Base-by-base conservation (phyloP, 2,113 vertebrate genomes). In the Marcusenius ussheri region DNA sequence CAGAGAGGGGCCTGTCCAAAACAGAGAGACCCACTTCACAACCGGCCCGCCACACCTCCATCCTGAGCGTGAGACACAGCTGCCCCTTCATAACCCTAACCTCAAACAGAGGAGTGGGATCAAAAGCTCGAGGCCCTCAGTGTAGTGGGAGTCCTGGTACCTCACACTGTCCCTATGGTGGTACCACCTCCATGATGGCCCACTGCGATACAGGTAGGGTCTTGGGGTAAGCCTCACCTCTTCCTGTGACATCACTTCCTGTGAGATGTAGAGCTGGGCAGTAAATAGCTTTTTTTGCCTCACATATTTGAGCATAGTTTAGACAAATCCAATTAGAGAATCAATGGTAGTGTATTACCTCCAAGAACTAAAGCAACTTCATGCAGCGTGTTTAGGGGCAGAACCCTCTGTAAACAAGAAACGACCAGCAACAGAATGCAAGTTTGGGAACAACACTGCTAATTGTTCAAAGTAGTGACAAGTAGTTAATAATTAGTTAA, bases 161-260 rank as follows among this genome's bases (percentile, higher is more conserved):
- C 62, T 70, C n/a, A 70, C n/a, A 11, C 62, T 66, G 24, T 70
- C 62, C 62, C 62, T 31, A 31, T 27, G 10, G 27, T 70, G 3
- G n/a, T 31, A 70, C 27, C 62, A 13, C 62, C 62, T 70, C n/a
- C 8, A 11, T 31, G 62, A 70, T 70, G 62, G 27, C 62, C 1
- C 10, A 3, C n/a, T 66, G 58, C 27, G 2, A 66, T 27, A 66
- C 62, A 66, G 62, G 62, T 66, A n/a, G 62, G 62, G 62, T 70
- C 62, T 70, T 31, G n/a, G 62, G 62, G 27, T 24, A 77, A 50
- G 31, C 35, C 47, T 83, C 46, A 86, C n/a, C 58, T 27, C 84
- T n/a, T 83, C 35, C 11, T 56, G 51, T 90, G 35, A 89, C 58
- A 56, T 89, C 89, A 89, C 39, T 66, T 89, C 89, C 51, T 46